These are phyloP conservation scores for Conus ventricosus DNA, from an alignment of 1,140 invertebrate genomes.

Conservation along the genomic window DNA sequence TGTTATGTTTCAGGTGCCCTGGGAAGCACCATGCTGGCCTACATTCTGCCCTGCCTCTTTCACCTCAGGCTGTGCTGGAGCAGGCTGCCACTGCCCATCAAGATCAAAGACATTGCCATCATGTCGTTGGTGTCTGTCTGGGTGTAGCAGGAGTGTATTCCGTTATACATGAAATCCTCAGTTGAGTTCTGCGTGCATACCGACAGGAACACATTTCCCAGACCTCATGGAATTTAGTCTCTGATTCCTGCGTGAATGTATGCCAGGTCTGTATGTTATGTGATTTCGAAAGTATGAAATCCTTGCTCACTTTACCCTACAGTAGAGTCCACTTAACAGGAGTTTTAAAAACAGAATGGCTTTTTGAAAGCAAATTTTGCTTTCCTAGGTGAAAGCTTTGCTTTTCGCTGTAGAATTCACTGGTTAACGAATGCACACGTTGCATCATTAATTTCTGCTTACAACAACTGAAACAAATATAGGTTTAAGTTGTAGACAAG, in stretches of 20 bases:
- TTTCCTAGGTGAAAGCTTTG: no score
- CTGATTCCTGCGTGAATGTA: background rate
- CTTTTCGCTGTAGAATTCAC: no score
- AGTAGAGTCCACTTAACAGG: no score
- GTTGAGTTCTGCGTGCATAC: background rate
- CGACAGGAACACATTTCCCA: background rate
- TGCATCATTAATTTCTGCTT: no score
- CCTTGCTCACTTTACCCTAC: no score
- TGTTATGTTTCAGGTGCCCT: constrained; percentile 67
- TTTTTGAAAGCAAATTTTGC: no score
- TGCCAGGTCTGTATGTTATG: background rate
- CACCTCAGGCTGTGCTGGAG: constrained; percentile 61
- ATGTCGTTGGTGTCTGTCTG: constrained; percentile 61
- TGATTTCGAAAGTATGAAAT: background rate
- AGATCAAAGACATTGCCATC: constrained; percentile 62
- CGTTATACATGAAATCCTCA: constrained; percentile 37
- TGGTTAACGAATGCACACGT: no score
- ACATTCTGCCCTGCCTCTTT: constrained; percentile 69
- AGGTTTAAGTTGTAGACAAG: no score
- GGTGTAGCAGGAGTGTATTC: constrained; percentile 58
- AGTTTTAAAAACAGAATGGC: no score
- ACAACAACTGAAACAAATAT: no score
- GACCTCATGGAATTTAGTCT: background rate
- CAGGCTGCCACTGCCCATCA: constrained; percentile 45
- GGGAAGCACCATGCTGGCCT: constrained; percentile 67